phyloP scores from a whole-genome alignment of 2,797 vertebrate genomes.

The Sebastes vulpes region DNA sequence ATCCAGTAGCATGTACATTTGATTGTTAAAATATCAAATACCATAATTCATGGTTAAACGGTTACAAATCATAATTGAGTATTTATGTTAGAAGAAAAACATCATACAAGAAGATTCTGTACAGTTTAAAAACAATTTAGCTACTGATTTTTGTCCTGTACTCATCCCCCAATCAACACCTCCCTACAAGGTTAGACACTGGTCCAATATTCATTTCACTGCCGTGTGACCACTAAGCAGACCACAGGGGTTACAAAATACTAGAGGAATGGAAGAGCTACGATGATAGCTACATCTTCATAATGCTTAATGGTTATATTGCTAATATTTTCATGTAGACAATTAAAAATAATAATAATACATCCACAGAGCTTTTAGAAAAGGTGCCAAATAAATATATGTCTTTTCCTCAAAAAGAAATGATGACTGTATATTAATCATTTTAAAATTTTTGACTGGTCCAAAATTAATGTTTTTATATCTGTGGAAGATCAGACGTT shows the following conservation, averaged over 20 bases:
- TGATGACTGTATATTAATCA: too few relatives aligned
- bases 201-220: neutral
- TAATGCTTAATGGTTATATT: neutral
- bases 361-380: too few relatives aligned
- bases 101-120: neutral
- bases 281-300: neutral
- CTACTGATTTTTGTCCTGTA: neutral
- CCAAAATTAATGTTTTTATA: too few relatives aligned
- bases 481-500: too few relatives aligned
- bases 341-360: too few relatives aligned
- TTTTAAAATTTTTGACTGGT: too few relatives aligned
- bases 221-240: neutral
- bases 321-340: fast-evolving
- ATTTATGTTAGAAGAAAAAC: neutral
- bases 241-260: neutral
- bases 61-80: too few relatives aligned
- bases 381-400: too few relatives aligned
- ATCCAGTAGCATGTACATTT: too few relatives aligned
- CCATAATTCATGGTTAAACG: too few relatives aligned
- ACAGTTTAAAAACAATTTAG: neutral
- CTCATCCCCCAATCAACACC: neutral
- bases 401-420: too few relatives aligned
- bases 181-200: neutral
- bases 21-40: too few relatives aligned
- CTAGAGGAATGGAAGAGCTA: neutral